These are phyloP conservation scores for Heliconius cydno DNA, from an alignment of 2,888 invertebrate species.

Conservation along the genomic window DNA sequence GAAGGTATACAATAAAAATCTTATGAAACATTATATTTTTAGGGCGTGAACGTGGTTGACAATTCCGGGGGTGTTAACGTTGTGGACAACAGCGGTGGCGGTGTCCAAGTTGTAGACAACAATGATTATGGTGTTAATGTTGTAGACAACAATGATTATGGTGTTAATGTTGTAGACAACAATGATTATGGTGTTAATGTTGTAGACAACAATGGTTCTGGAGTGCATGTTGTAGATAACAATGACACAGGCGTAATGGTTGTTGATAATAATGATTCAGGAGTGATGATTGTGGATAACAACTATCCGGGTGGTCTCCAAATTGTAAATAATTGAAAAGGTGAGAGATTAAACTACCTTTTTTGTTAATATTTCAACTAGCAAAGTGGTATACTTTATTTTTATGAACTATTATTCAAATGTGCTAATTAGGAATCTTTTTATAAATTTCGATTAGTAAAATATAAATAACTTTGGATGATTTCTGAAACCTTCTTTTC, in stretches of 20 bases:
- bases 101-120: slow-evolving; percentile 35
- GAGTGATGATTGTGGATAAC: slow-evolving; percentile 6
- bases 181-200: slow-evolving; percentile 24
- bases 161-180: slow-evolving; percentile 42
- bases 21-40: background rate
- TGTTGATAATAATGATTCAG: background rate
- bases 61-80: slow-evolving; percentile 34
- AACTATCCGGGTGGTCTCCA: background rate
- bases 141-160: slow-evolving; percentile 34
- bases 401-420: too few relatives aligned
- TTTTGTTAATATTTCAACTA: background rate
- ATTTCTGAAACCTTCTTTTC: too few relatives aligned
- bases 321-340: slow-evolving; percentile 1
- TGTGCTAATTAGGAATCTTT: too few relatives aligned
- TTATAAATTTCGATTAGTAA: too few relatives aligned
- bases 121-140: slow-evolving; percentile 27
- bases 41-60: slow-evolving; percentile 11
- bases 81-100: slow-evolving; percentile 31
- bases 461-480: too few relatives aligned
- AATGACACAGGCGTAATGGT: too few relatives aligned
- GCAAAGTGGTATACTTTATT: too few relatives aligned
- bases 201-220: background rate
- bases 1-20: background rate
- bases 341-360: background rate
- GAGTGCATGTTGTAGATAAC: too few relatives aligned